Evolutionary conservation across 2,113 vertebrate species (phyloP).

Genomic region (Laterallus jamaicensis): DNA sequence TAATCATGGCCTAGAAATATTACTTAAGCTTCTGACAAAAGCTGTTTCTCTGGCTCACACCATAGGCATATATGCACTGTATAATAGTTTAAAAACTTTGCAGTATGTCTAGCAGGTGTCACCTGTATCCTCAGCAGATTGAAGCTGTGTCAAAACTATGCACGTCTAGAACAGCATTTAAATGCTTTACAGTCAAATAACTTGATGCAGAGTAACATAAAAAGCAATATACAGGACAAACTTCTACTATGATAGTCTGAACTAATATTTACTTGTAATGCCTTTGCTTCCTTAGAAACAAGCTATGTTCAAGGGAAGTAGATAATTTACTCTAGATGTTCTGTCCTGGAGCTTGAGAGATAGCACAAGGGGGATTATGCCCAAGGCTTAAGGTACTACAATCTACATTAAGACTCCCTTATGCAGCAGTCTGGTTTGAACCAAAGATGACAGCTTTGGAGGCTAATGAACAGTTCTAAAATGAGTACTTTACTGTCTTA

Average conservation of each 20-base stretch:
- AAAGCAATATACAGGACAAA: background rate
- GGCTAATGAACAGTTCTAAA: background rate
- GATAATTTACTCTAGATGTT: background rate
- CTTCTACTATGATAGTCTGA: background rate
- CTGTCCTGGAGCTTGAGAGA: background rate
- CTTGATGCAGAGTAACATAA: background rate
- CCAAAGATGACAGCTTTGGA: background rate
- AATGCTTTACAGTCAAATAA: background rate
- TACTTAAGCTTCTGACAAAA: background rate
- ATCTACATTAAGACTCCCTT: background rate
- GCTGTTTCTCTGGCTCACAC: background rate
- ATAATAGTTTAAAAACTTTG: background rate
- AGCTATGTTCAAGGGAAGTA: too few species aligned
- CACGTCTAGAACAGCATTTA: background rate
- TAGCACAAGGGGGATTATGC: too few species aligned
- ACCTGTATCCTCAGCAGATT: background rate
- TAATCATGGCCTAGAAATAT: background rate
- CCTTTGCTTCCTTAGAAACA: background rate
- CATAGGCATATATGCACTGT: accelerated
- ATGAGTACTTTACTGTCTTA: background rate
- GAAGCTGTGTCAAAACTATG: background rate
- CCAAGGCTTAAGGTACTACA: background rate
- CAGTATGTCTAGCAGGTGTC: background rate
- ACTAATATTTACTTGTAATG: background rate
- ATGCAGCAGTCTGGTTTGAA: background rate